phyloP scores from a whole-genome alignment of 2,113 vertebrate species.

The Isurus oxyrinchus region DNA sequence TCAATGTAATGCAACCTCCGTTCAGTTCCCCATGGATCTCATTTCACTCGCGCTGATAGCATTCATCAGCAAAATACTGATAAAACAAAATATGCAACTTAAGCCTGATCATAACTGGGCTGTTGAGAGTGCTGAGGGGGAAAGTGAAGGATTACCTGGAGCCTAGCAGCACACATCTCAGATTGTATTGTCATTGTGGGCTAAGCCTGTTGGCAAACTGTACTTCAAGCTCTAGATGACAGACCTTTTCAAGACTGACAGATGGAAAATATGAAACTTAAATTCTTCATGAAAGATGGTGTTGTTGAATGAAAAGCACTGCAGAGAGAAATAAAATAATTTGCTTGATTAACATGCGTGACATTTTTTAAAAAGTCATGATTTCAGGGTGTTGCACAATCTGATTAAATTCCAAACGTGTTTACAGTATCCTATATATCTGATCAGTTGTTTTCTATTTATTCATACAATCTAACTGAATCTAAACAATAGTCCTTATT shows the following conservation, averaged over 20 bases:
- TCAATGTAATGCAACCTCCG: slow-evolving; percentile 24
- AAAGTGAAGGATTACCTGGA: slow-evolving; percentile 85
- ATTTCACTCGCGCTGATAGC: slow-evolving; percentile 94
- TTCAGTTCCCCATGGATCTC: slow-evolving; percentile 73
- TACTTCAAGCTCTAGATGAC: slow-evolving; percentile 90
- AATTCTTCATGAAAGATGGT: slow-evolving; percentile 96
- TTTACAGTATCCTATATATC: background rate
- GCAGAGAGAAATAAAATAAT: slow-evolving; percentile 41
- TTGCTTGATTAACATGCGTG: background rate
- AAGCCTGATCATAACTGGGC: slow-evolving; percentile 86
- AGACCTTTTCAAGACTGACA: slow-evolving; percentile 92
- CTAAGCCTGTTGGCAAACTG: slow-evolving; percentile 81
- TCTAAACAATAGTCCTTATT: slow-evolving; percentile 35
- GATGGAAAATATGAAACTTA: slow-evolving; percentile 90
- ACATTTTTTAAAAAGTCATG: background rate
- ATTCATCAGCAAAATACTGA: slow-evolving; percentile 97
- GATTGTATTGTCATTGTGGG: slow-evolving; percentile 81
- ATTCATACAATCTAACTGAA: slow-evolving; percentile 53
- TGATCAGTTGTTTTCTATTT: slow-evolving; percentile 44
- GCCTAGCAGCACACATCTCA: slow-evolving; percentile 75
- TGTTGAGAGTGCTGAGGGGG: slow-evolving; percentile 68
- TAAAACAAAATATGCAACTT: slow-evolving; percentile 94
- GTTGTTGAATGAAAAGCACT: slow-evolving; percentile 70
- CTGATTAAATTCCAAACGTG: background rate
- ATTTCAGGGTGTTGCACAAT: too few relatives aligned